A percentile compares a stretch with the other conserved stretches of the same genome.
Evolutionary conservation across 2,797 vertebrate species (phyloP).

Genomic region (Tolypeutes matacus): DNA sequence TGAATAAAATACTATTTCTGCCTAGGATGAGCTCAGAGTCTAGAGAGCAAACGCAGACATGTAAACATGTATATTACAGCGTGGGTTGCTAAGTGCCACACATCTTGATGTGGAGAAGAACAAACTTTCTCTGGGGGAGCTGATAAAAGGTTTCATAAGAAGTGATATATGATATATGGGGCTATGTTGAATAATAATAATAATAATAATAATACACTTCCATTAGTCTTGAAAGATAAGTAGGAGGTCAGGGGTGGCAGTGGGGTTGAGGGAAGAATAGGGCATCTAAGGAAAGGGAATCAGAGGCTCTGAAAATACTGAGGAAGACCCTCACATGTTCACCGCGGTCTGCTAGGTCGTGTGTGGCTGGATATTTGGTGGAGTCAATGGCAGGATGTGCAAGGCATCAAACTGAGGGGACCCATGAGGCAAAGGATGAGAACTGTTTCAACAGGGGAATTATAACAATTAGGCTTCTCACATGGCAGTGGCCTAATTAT

Average conservation of each 20-base stretch:
- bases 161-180: not conserved
- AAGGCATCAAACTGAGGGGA: not conserved
- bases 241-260: not conserved
- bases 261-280: not conserved
- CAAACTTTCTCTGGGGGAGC: not conserved
- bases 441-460: constrained; percentile 1
- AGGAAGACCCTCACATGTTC: not conserved
- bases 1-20: constrained; percentile 48
- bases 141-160: constrained; percentile 3
- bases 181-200: too few species aligned
- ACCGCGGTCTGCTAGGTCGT: not conserved
- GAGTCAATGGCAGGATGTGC: not conserved
- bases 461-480: not conserved
- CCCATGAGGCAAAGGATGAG: not conserved
- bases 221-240: constrained; percentile 7
- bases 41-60: constrained; percentile 44
- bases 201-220: not conserved
- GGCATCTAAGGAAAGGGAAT: not conserved
- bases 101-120: not conserved
- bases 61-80: not conserved
- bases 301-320: not conserved
- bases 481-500: not conserved
- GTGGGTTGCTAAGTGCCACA: not conserved
- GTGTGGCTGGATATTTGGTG: not conserved
- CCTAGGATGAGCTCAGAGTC: not conserved